Conservation (phyloP, 2,888 invertebrate genomes). For the Cerceris ruficornis region DNA sequence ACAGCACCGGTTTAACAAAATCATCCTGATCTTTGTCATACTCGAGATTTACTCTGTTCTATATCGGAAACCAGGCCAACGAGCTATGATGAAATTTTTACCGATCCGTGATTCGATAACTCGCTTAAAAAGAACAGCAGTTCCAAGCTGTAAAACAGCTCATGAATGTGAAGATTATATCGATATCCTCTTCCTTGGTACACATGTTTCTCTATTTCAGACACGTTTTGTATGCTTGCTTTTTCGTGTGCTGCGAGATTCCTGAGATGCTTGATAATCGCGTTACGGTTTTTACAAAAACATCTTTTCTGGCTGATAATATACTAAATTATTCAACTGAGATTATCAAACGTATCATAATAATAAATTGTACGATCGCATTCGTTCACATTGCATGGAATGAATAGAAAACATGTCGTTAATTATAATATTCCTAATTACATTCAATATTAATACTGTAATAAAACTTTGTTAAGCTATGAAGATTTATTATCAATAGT, state of each 20-base stretch:
- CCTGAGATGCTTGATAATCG: no score
- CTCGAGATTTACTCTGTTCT: constrained; percentile 7
- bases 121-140: neutral
- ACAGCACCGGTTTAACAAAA: constrained; percentile 42
- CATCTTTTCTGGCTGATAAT: no score
- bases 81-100: neutral
- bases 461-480: no score
- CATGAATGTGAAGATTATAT: constrained; percentile 48
- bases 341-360: no score
- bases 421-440: no score
- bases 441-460: no score
- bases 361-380: no score
- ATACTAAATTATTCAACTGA: no score
- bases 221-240: constrained; percentile 4
- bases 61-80: neutral
- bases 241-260: neutral
- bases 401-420: no score
- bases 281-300: no score
- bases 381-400: no score
- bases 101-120: neutral
- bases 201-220: constrained; percentile 5
- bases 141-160: constrained; percentile 7
- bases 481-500: no score
- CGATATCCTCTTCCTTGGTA: constrained; percentile 1
- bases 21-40: constrained; percentile 19